Evolutionary conservation across 2,113 vertebrate genomes (phyloP).

Genomic region (Alexandromys fortis): DNA sequence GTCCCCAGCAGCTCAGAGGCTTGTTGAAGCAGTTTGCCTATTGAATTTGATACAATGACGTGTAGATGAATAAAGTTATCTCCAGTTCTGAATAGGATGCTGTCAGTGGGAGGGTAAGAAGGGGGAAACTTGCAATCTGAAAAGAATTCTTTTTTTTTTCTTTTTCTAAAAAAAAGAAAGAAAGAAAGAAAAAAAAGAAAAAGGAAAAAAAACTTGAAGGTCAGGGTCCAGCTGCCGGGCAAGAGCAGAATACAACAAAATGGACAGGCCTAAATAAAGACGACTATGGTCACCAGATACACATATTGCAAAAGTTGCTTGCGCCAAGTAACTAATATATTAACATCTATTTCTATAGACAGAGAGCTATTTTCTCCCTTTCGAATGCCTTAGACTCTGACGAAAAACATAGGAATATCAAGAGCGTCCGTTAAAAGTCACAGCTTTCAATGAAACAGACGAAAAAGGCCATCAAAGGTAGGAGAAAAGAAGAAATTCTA

Average conservation of each 20-base stretch:
- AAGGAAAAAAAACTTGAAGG: constrained; percentile 89
- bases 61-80: constrained; percentile 99
- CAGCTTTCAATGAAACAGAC: constrained; percentile 87
- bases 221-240: constrained; percentile 97
- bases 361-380: constrained; percentile 84
- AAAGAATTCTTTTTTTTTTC: constrained; percentile 89
- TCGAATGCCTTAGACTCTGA: constrained; percentile 81
- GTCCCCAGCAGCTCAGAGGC: constrained; percentile 91
- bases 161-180: constrained; percentile 62
- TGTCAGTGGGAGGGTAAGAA: constrained; percentile 97
- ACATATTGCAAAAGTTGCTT: constrained; percentile 85
- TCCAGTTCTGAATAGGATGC: constrained; percentile 95
- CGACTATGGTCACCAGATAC: constrained; percentile 86
- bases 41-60: constrained; percentile 99
- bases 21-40: constrained; percentile 93
- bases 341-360: constrained; percentile 86
- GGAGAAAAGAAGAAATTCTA: constrained; percentile 85
- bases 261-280: constrained; percentile 94
- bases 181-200: constrained; percentile 85
- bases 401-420: constrained; percentile 86
- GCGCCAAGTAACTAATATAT: constrained; percentile 85
- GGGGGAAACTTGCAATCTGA: constrained; percentile 92
- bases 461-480: constrained; percentile 90
- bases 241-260: constrained; percentile 95
- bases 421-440: constrained; percentile 87